These are phyloP conservation scores for Mionectes olivaceus DNA, from an alignment of 2,797 vertebrate species.

Conservation along the genomic window DNA sequence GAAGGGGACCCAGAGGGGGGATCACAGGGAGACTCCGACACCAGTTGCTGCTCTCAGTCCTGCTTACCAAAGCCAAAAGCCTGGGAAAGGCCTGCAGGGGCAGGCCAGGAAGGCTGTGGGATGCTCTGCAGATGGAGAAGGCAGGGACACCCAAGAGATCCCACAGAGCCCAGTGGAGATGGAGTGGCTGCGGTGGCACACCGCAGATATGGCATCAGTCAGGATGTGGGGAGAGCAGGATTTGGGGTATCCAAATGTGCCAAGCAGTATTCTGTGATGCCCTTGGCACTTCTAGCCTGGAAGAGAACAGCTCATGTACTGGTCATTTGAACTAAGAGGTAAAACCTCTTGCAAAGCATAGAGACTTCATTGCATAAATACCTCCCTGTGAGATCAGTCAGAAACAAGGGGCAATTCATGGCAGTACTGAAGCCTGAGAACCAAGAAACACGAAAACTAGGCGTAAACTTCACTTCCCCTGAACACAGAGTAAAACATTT, in stretches of 20 bases:
- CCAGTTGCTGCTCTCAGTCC: neutral
- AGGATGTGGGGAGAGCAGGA: fast-evolving
- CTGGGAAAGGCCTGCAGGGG: neutral
- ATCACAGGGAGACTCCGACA: neutral
- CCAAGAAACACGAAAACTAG: neutral
- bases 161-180: fast-evolving
- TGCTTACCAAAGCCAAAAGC: neutral
- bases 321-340: neutral
- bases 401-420: neutral
- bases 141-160: neutral
- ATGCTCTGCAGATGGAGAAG: neutral
- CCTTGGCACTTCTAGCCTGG: neutral
- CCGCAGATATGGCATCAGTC: fast-evolving
- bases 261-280: neutral
- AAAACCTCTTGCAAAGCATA: neutral
- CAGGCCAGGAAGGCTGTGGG: neutral
- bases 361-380: neutral
- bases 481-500: neutral
- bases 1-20: neutral
- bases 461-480: neutral
- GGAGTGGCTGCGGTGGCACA: fast-evolving
- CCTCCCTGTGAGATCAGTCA: fast-evolving
- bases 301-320: neutral
- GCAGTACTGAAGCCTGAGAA: neutral
- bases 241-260: neutral